Evolutionary conservation across 2,797 vertebrate species (phyloP).

Genomic region (Epinephelus coioides): DNA sequence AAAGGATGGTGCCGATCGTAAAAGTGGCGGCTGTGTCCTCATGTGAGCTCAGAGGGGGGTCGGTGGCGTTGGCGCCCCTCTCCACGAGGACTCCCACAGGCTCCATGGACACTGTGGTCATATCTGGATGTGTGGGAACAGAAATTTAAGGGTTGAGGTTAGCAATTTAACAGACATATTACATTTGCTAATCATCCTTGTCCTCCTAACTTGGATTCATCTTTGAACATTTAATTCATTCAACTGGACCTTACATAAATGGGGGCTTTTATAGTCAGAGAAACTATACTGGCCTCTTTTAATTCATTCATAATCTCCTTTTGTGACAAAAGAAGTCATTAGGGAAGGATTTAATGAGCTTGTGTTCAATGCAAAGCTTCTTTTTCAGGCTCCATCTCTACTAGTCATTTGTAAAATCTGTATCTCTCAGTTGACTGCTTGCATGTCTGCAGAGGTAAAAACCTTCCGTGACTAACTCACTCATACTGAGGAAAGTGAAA

Average conservation of each 20-base stretch:
- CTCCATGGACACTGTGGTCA: conserved; percentile 82
- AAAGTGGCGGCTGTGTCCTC: conserved; percentile 89
- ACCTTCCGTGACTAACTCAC: neutral
- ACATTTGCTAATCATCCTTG: neutral
- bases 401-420: neutral
- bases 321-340: neutral
- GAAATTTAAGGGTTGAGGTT: neutral
- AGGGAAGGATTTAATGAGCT: neutral
- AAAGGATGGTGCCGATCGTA: conserved; percentile 91
- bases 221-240: neutral
- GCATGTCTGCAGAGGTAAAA: neutral
- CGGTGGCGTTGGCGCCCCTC: conserved; percentile 77
- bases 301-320: conserved; percentile 15
- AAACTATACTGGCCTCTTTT: neutral
- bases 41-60: conserved; percentile 63
- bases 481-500: conserved; percentile 5
- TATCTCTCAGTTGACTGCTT: conserved; percentile 1
- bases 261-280: neutral
- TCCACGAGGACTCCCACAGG: conserved; percentile 78
- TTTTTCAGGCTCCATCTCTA: conserved; percentile 15
- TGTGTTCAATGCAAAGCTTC: conserved; percentile 26
- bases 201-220: neutral
- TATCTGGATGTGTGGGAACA: conserved; percentile 61
- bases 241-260: neutral
- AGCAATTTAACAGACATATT: neutral